A percentile compares a stretch with the other conserved stretches of the same genome.
Conservation (phyloP, 2,797 vertebrate species). For the Agapornis canus region DNA sequence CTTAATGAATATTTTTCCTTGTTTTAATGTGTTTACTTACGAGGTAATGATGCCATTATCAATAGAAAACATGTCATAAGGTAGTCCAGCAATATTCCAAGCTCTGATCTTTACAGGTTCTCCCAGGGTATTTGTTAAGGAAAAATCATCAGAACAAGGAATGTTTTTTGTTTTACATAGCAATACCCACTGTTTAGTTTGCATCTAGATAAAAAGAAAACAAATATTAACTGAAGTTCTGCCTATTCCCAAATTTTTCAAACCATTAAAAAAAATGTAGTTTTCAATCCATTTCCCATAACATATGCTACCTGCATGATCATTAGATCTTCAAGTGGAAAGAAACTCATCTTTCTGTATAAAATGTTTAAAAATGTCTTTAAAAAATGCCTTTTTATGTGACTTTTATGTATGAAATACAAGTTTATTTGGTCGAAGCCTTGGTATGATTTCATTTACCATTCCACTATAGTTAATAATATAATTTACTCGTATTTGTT, state of each 20-base stretch:
- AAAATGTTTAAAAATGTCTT: neutral
- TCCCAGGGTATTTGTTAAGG: slow-evolving; percentile 84
- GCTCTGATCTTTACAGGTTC: slow-evolving; percentile 86
- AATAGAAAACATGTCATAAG: slow-evolving; percentile 89
- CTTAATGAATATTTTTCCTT: neutral
- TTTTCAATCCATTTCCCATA: neutral
- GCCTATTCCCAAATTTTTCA: neutral
- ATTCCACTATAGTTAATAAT: neutral
- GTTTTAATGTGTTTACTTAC: slow-evolving; percentile 73
- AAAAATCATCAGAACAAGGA: slow-evolving; percentile 86
- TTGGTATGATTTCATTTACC: neutral
- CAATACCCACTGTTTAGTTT: slow-evolving; percentile 84
- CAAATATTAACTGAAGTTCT: neutral
- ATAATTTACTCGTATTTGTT: neutral
- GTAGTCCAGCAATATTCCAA: slow-evolving; percentile 91
- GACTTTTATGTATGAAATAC: neutral
- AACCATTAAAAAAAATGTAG: neutral
- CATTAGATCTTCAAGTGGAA: neutral
- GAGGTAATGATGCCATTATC: slow-evolving; percentile 91
- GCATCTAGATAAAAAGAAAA: slow-evolving; percentile 74
- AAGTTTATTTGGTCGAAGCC: neutral
- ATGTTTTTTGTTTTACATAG: slow-evolving; percentile 82
- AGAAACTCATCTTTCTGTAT: neutral
- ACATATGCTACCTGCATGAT: neutral
- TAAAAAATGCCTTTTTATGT: neutral